A percentile compares a stretch with the other conserved stretches of the same genome.
phyloP scores from a whole-genome alignment of 2,113 vertebrate species.

The Calyptomena viridis region DNA sequence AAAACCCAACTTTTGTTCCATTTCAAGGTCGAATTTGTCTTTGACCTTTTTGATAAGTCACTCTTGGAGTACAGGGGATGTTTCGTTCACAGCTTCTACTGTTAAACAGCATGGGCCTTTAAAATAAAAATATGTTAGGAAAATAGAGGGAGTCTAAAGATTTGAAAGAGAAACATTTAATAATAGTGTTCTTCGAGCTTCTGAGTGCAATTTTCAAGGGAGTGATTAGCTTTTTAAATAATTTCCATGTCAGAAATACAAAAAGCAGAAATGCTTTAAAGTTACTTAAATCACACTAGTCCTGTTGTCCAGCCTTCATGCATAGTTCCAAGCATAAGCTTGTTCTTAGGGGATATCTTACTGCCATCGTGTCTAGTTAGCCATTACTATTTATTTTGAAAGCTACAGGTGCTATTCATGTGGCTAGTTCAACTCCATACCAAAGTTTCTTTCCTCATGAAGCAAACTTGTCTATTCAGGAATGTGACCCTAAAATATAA shows the following conservation, averaged over 20 bases:
- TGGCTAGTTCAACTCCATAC: slow-evolving; percentile 42
- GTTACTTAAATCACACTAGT: not conserved
- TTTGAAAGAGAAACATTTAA: not conserved
- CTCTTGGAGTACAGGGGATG: not conserved
- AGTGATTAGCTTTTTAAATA: not conserved
- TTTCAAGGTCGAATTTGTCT: slow-evolving; percentile 13
- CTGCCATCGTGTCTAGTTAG: slow-evolving; percentile 1
- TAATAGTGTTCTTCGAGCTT: not conserved
- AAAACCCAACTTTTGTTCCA: not conserved
- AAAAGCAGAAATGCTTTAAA: not conserved
- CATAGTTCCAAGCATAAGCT: not conserved
- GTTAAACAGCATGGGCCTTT: not conserved
- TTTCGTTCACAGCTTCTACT: not conserved
- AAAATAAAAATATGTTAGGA: slow-evolving; percentile 17
- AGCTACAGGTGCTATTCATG: slow-evolving; percentile 51
- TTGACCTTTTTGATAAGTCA: slow-evolving; percentile 5
- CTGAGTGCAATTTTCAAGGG: not conserved
- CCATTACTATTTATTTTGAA: slow-evolving; percentile 46
- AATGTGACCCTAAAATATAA: not conserved
- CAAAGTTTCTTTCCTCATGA: slow-evolving; percentile 36
- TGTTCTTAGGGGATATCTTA: not conserved
- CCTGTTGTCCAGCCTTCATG: not conserved
- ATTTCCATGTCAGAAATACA: not conserved
- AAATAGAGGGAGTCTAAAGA: not conserved
- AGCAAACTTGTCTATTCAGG: not conserved